Evolutionary conservation across 1,140 invertebrate species (phyloP).

Genomic region (Philopotamus ludificatus): DNA sequence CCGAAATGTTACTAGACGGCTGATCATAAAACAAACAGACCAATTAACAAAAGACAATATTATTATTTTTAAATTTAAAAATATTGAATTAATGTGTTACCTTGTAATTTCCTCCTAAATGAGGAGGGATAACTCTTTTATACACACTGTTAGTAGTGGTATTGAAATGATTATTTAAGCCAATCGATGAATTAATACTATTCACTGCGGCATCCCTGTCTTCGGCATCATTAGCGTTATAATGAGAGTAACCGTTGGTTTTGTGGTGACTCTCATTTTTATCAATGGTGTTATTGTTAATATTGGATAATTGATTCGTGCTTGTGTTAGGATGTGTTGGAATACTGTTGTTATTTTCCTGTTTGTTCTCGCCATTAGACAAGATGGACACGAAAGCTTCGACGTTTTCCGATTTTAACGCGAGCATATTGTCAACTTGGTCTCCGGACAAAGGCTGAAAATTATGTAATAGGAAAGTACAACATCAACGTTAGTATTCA

Average conservation of each 20-base stretch:
- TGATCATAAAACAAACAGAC: slow-evolving; percentile 41
- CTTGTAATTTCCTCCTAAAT: slow-evolving; percentile 39
- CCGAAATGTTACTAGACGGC: slow-evolving; percentile 55
- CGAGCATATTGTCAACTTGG: slow-evolving; percentile 28
- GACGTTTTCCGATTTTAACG: slow-evolving; percentile 38
- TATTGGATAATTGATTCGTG: slow-evolving; percentile 21
- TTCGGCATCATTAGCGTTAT: background rate
- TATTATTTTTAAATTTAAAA: background rate
- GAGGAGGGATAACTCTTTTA: slow-evolving; percentile 39
- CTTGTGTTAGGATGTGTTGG: slow-evolving; percentile 22
- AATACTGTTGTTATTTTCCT: slow-evolving; percentile 20
- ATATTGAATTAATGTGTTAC: slow-evolving; percentile 15
- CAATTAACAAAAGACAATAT: background rate
- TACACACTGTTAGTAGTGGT: slow-evolving; percentile 29
- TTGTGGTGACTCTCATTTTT: slow-evolving; percentile 15
- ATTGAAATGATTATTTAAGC: slow-evolving; percentile 20
- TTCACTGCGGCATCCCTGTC: background rate
- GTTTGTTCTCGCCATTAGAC: slow-evolving; percentile 24
- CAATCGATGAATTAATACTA: slow-evolving; percentile 14
- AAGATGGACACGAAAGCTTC: slow-evolving; percentile 36
- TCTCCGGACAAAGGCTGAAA: slow-evolving; percentile 36
- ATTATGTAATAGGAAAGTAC: slow-evolving; percentile 33
- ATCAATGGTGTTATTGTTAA: slow-evolving; percentile 32
- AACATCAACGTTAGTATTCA: slow-evolving; percentile 34
- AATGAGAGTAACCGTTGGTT: background rate